Evolutionary conservation across 53 echinoderm and acorn worm species (phyloP).

Genomic region (Crossaster papposus): DNA sequence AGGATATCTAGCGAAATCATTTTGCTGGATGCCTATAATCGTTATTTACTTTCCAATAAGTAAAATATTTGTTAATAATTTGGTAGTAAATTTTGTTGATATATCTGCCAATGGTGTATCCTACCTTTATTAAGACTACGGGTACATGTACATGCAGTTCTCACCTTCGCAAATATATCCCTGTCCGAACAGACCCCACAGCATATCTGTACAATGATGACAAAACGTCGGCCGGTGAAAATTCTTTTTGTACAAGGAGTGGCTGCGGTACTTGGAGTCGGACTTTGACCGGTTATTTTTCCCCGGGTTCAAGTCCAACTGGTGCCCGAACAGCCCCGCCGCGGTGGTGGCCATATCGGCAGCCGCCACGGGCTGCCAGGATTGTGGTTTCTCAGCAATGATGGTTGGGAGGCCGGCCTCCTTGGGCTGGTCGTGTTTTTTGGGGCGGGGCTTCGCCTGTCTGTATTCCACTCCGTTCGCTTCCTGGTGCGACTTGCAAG

Average conservation of each 20-base stretch:
- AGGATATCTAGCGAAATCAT: too few species aligned
- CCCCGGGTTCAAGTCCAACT: conserved; percentile 84
- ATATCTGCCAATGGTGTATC: too few species aligned
- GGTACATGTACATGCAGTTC: conserved; percentile 13
- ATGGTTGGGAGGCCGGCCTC: background rate
- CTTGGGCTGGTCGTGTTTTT: background rate
- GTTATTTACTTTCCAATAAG: too few species aligned
- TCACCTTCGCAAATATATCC: conserved; percentile 97
- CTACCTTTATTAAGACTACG: background rate
- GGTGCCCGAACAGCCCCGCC: conserved; percentile 83
- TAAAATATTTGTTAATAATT: too few species aligned
- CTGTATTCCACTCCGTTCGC: conserved; percentile 1
- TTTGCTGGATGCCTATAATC: too few species aligned
- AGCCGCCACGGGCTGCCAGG: conserved; percentile 47
- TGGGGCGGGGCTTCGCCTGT: background rate
- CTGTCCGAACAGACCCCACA: conserved; percentile 95
- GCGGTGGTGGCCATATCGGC: conserved; percentile 83
- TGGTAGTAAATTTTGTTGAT: too few species aligned
- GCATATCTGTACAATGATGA: conserved; percentile 98
- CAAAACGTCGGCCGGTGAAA: conserved; percentile 98
- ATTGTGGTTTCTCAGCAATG: conserved; percentile 32
- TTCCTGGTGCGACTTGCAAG: conserved; percentile 36
- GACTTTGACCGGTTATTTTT: conserved; percentile 71
- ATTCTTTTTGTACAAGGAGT: conserved; percentile 88
- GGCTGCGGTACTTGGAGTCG: conserved; percentile 74